Evolutionary conservation across 2,888 invertebrate species (phyloP).

Genomic region (Diadromus collaris): DNA sequence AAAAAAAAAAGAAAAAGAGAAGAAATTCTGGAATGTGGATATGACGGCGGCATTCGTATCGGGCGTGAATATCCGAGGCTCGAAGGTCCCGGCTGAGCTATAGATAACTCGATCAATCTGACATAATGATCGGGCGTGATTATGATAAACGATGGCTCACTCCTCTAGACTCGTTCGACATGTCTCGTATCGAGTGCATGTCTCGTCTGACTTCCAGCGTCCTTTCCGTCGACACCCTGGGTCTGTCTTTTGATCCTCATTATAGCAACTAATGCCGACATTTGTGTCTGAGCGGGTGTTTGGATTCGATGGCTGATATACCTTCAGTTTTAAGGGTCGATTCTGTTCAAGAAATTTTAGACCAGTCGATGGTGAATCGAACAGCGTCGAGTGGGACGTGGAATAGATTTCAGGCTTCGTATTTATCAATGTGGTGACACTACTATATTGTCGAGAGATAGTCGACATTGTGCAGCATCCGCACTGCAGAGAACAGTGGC

Average conservation of each 20-base stretch:
- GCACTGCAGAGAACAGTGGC: too few relatives aligned
- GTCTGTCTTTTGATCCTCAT: conserved; percentile 45
- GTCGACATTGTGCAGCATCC: background rate
- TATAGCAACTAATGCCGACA: conserved; percentile 47
- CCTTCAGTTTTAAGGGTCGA: background rate
- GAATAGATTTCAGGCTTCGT: too few relatives aligned
- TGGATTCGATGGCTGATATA: background rate
- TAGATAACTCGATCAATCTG: conserved; percentile 61
- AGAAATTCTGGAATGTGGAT: background rate
- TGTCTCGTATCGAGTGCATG: conserved; percentile 40
- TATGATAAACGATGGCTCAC: conserved; percentile 64
- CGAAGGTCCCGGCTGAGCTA: conserved; percentile 32
- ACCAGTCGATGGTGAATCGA: background rate
- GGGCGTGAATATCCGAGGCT: conserved; percentile 40
- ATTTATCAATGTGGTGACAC: background rate
- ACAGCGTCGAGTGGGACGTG: too few relatives aligned
- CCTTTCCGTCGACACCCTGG: conserved; percentile 7
- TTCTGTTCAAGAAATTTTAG: background rate
- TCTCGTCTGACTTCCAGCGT: conserved; percentile 10
- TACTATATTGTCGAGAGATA: background rate
- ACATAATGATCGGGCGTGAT: conserved; percentile 64
- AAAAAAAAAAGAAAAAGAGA: conserved; percentile 1
- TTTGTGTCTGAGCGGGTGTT: background rate
- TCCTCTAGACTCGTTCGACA: conserved; percentile 43
- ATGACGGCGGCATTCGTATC: background rate